Conservation (phyloP, 2,888 invertebrate species). For the Scaeva pyrastri region DNA sequence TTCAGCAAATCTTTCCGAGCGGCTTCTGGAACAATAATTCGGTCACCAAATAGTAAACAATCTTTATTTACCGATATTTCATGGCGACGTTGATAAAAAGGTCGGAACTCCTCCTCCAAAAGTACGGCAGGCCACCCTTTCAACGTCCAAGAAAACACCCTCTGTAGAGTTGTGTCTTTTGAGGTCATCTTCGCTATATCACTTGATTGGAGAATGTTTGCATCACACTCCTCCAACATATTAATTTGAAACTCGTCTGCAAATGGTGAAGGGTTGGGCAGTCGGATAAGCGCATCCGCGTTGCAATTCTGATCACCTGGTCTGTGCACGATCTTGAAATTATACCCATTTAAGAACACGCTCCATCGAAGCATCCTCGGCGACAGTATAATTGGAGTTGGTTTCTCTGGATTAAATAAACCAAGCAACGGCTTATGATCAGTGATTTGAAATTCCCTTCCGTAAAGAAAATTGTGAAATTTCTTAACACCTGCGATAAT, state of each 20-base stretch:
- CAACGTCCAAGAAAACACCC: background rate
- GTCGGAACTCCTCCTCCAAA: background rate
- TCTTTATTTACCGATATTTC: slow-evolving; percentile 23
- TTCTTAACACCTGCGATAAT: slow-evolving; percentile 7
- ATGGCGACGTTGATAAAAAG: background rate
- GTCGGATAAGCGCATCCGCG: slow-evolving; percentile 19
- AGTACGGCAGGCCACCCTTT: background rate
- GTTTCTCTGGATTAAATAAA: slow-evolving; percentile 22
- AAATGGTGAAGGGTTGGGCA: background rate
- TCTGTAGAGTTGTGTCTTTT: background rate
- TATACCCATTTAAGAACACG: slow-evolving; percentile 21
- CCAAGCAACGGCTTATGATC: slow-evolving; percentile 31
- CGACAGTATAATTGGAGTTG: slow-evolving; percentile 23
- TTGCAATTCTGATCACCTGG: slow-evolving; percentile 5
- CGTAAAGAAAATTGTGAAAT: background rate
- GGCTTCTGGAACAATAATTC: slow-evolving; percentile 15
- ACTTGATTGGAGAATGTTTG: slow-evolving; percentile 18
- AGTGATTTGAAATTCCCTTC: background rate
- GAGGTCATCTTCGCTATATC: slow-evolving; percentile 14
- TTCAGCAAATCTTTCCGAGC: slow-evolving; percentile 5
- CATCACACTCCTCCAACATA: slow-evolving; percentile 26
- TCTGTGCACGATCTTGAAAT: slow-evolving; percentile 3
- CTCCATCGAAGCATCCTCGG: slow-evolving; percentile 28
- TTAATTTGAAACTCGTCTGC: slow-evolving; percentile 17
- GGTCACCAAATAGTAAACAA: slow-evolving; percentile 5